Conservation (phyloP, 1,140 invertebrate species). For the Drepana arcuata region DNA sequence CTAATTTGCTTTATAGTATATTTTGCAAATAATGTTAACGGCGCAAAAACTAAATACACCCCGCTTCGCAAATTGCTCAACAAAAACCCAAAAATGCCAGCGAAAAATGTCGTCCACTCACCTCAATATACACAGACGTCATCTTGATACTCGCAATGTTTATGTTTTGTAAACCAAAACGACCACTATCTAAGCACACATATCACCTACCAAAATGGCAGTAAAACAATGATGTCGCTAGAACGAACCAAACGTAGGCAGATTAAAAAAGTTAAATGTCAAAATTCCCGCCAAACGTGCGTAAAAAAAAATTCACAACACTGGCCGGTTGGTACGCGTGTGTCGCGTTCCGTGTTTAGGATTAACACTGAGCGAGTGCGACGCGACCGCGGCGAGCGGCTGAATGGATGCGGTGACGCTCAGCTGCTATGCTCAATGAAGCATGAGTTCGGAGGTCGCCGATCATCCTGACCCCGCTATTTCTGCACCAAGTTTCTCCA, state of each 20-base stretch:
- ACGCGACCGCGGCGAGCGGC: conserved; percentile 26
- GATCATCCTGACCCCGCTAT: conserved; percentile 49
- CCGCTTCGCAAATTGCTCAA: conserved; percentile 45
- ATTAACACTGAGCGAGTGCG: conserved; percentile 55
- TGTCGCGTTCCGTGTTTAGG: conserved; percentile 57
- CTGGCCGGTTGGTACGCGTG: conserved; percentile 42
- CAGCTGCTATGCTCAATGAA: conserved; percentile 65
- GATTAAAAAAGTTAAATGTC: too few relatives aligned
- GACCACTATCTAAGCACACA: conserved; percentile 40
- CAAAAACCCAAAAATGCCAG: conserved; percentile 56
- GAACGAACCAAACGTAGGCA: too few relatives aligned
- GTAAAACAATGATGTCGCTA: too few relatives aligned
- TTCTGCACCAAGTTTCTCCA: conserved; percentile 48
- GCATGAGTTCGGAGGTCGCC: conserved; percentile 59
- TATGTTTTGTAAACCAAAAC: conserved; percentile 26
- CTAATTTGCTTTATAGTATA: too few relatives aligned
- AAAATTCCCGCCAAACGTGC: conserved; percentile 43
- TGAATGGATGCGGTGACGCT: conserved; percentile 48
- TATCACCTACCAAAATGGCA: too few relatives aligned
- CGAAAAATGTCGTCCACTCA: conserved; percentile 56
- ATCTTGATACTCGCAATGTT: conserved; percentile 38
- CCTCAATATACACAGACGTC: conserved; percentile 60
- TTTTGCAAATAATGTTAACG: too few relatives aligned
- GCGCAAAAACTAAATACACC: too few relatives aligned
- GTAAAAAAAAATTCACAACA: conserved; percentile 33